phyloP scores from a whole-genome alignment of 64 coral and sea anemone species.

The Dendrophyllia cribrosa region DNA sequence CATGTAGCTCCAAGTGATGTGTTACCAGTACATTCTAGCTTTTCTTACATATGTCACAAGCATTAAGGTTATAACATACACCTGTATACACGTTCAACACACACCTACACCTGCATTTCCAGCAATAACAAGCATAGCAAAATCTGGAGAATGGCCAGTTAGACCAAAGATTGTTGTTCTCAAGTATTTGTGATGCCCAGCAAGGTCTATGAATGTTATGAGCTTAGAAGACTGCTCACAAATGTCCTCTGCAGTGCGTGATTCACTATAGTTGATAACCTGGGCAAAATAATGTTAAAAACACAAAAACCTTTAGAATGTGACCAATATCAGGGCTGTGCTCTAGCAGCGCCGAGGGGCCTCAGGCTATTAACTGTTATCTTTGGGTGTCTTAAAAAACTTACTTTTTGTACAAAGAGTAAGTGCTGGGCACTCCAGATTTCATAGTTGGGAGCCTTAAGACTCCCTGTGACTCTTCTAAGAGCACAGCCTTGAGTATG shows the following conservation, averaged over 20 bases:
- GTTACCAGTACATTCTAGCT: no score
- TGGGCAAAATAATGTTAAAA: conserved; percentile 14
- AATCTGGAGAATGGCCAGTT: conserved; percentile 96
- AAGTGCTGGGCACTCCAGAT: no score
- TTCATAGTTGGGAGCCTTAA: no score
- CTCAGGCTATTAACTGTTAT: no score
- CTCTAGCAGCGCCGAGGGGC: not conserved
- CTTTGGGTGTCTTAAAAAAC: no score
- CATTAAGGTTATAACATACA: not conserved
- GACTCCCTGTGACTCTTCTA: no score
- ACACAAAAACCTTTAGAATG: not conserved
- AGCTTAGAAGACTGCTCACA: conserved; percentile 95
- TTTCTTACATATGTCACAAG: no score
- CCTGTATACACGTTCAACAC: not conserved
- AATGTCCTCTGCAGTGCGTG: conserved; percentile 92
- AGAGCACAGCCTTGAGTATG: no score
- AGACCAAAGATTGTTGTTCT: conserved; percentile 99
- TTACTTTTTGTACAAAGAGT: no score
- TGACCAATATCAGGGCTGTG: not conserved
- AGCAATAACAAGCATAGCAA: conserved; percentile 93
- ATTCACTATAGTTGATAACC: conserved; percentile 97
- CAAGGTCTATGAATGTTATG: conserved; percentile 97
- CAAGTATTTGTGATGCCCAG: conserved; percentile 98
- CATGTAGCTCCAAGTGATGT: no score
- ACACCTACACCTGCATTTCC: conserved; percentile 97